Percentiles rank a stretch among this genome's conserved stretches.
Conservation (phyloP, 1,140 invertebrate species). For the Chironomus striatipennis region DNA sequence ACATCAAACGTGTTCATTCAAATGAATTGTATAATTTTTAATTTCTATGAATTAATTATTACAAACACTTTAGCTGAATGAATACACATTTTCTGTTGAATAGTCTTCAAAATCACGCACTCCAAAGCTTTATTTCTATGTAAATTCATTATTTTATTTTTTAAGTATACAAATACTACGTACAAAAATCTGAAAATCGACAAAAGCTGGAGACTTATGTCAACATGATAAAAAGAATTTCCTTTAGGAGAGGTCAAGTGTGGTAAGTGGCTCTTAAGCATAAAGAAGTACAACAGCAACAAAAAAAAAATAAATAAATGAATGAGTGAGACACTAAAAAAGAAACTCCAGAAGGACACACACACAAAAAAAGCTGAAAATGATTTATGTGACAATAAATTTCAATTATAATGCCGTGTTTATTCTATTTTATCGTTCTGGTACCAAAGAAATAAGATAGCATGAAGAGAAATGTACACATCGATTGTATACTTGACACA, state of each 20-base stretch:
- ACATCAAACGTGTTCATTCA: no score
- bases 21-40: no score
- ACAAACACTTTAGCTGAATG: no score
- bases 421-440: not conserved
- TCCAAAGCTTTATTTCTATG: no score
- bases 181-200: no score
- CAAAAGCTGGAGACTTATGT: no score
- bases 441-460: not conserved
- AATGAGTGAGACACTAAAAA: not conserved
- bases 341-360: not conserved
- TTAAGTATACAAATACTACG: no score
- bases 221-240: no score
- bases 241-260: not conserved
- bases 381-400: constrained; percentile 23
- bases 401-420: not conserved
- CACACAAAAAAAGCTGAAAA: not conserved
- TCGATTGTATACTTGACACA: not conserved
- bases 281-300: not conserved
- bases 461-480: not conserved
- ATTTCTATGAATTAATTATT: no score
- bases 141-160: no score
- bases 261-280: not conserved
- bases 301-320: not conserved
- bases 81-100: no score
- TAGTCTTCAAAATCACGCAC: no score